phyloP scores from a whole-genome alignment of 2,888 invertebrate genomes.

The Dendrolimus houi region DNA sequence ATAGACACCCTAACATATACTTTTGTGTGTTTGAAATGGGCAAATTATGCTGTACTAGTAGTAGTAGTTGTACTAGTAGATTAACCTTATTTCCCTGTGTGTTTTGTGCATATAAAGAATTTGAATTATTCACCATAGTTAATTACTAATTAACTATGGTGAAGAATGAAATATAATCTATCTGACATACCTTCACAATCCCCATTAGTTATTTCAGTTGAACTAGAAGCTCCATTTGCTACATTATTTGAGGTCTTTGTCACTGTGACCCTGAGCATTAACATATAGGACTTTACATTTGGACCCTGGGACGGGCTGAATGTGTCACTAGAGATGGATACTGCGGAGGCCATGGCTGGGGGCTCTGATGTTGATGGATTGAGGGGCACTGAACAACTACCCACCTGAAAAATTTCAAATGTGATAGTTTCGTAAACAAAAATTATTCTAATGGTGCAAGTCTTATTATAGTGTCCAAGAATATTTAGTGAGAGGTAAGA shows the following conservation, averaged over 20 bases:
- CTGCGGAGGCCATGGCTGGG: conserved; percentile 82
- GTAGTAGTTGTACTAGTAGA: too few relatives aligned
- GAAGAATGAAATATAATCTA: neutral
- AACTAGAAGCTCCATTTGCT: conserved; percentile 39
- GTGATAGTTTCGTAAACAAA: neutral
- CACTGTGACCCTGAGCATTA: conserved; percentile 83
- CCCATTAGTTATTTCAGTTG: conserved; percentile 68
- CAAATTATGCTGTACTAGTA: too few relatives aligned
- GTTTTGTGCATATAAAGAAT: too few relatives aligned
- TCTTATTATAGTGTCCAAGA: neutral
- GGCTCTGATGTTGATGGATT: conserved; percentile 82
- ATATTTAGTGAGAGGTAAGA: too few relatives aligned
- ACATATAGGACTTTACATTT: conserved; percentile 87
- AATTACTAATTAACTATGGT: too few relatives aligned
- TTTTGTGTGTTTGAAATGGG: too few relatives aligned
- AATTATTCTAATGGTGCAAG: neutral
- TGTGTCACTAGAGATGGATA: conserved; percentile 90
- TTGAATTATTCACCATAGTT: too few relatives aligned
- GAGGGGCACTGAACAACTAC: conserved; percentile 83
- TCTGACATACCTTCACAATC: conserved; percentile 59
- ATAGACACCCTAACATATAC: too few relatives aligned
- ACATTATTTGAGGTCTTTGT: conserved; percentile 35
- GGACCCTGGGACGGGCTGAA: conserved; percentile 88
- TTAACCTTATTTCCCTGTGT: too few relatives aligned
- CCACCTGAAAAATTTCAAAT: conserved; percentile 56